Evolutionary conservation across 2,113 vertebrate species (phyloP).

Genomic region (Phyllostomus hastatus): DNA sequence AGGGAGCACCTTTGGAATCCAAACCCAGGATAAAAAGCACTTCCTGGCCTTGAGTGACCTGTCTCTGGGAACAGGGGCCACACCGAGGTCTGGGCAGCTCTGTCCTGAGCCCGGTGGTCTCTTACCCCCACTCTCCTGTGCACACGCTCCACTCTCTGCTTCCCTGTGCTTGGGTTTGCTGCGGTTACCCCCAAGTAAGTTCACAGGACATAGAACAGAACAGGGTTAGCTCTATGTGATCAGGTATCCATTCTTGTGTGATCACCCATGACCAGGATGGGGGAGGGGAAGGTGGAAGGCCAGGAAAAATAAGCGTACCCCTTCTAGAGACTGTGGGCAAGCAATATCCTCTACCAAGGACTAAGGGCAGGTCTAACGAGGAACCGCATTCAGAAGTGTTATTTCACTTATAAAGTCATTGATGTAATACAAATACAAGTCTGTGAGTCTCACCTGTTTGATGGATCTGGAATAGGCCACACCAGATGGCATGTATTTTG

Average conservation of each 20-base stretch:
- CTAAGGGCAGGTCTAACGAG: background rate
- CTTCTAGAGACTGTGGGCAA: background rate
- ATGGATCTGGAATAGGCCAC: background rate
- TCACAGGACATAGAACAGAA: background rate
- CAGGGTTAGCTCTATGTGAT: background rate
- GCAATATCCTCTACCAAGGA: no score
- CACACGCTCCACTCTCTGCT: rapidly evolving
- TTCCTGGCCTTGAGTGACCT: background rate
- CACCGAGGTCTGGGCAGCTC: rapidly evolving
- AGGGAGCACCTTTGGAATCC: background rate
- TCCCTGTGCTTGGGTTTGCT: background rate
- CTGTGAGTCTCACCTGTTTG: background rate
- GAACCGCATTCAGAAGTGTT: background rate
- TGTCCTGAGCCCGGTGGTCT: background rate
- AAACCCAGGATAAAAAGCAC: background rate
- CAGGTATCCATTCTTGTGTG: background rate
- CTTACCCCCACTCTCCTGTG: background rate
- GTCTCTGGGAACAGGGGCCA: background rate
- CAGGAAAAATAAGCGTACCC: background rate
- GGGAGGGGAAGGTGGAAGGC: background rate
- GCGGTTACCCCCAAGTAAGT: background rate
- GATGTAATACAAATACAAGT: background rate
- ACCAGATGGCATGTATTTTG: background rate
- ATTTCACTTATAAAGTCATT: background rate
- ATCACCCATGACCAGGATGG: background rate